These are phyloP conservation scores for Nephrotoma flavescens DNA, from an alignment of 2,888 invertebrate genomes.

Conservation along the genomic window DNA sequence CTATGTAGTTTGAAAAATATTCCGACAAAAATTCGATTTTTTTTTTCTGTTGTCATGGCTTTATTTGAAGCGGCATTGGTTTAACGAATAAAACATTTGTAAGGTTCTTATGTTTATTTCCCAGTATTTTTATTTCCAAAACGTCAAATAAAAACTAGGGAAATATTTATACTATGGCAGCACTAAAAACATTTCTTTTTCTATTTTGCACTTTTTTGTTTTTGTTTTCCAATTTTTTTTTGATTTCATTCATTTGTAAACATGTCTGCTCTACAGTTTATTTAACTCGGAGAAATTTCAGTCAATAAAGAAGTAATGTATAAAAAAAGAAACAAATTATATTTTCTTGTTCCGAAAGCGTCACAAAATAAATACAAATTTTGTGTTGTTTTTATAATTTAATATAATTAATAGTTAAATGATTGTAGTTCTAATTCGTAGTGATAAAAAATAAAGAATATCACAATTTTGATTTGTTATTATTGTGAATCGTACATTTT, in stretches of 20 bases:
- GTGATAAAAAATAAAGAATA: neutral
- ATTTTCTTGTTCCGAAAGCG: neutral
- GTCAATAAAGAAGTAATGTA: neutral
- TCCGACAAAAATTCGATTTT: neutral
- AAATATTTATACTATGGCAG: neutral
- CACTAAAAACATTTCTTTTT: neutral
- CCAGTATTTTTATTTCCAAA: neutral
- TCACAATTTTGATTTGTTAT: neutral
- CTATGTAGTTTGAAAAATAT: no score
- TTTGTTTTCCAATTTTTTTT: neutral
- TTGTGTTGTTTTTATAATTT: neutral
- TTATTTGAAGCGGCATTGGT: neutral
- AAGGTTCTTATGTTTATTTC: neutral
- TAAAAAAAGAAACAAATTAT: neutral
- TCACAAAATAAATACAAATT: neutral
- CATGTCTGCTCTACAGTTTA: neutral
- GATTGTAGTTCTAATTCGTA: neutral
- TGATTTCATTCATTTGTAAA: neutral
- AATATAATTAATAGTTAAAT: neutral
- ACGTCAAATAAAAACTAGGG: neutral
- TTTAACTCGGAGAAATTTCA: neutral
- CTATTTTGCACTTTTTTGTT: neutral
- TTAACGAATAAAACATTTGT: neutral
- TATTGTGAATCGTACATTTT: neutral
- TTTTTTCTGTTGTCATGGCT: neutral